These are phyloP conservation scores for Drosophila pruinosa DNA, from an alignment of 1,140 invertebrate species.

Conservation along the genomic window DNA sequence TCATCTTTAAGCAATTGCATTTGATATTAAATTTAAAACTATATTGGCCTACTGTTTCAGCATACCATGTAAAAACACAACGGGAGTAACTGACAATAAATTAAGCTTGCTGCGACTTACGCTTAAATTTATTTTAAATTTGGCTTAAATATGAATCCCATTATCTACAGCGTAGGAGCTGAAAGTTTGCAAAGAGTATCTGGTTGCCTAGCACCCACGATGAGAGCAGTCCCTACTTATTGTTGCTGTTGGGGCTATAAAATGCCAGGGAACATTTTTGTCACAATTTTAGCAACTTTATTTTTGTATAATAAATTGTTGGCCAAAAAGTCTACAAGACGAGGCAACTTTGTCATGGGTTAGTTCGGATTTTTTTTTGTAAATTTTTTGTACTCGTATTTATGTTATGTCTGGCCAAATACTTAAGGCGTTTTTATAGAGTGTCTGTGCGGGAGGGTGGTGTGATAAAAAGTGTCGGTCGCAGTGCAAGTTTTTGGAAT, in stretches of 20 bases:
- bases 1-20: too few relatives aligned
- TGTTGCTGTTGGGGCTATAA: slow-evolving; percentile 29
- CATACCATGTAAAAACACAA: not conserved
- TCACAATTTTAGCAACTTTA: slow-evolving; percentile 54
- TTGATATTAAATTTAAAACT: too few relatives aligned
- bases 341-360: slow-evolving; percentile 24
- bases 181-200: not conserved
- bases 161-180: not conserved
- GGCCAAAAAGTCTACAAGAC: not conserved
- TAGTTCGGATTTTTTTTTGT: slow-evolving; percentile 16
- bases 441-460: not conserved
- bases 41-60: too few relatives aligned
- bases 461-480: slow-evolving; percentile 9
- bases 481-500: slow-evolving; percentile 21
- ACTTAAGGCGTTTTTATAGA: slow-evolving; percentile 10
- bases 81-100: not conserved
- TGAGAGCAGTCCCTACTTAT: not conserved
- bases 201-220: not conserved
- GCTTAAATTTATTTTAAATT: not conserved
- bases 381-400: slow-evolving; percentile 3
- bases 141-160: not conserved
- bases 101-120: not conserved
- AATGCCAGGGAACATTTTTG: slow-evolving; percentile 58
- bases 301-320: slow-evolving; percentile 39
- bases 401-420: slow-evolving; percentile 17